phyloP scores from a whole-genome alignment of 2,113 vertebrate species.

The Chaetops frenatus region DNA sequence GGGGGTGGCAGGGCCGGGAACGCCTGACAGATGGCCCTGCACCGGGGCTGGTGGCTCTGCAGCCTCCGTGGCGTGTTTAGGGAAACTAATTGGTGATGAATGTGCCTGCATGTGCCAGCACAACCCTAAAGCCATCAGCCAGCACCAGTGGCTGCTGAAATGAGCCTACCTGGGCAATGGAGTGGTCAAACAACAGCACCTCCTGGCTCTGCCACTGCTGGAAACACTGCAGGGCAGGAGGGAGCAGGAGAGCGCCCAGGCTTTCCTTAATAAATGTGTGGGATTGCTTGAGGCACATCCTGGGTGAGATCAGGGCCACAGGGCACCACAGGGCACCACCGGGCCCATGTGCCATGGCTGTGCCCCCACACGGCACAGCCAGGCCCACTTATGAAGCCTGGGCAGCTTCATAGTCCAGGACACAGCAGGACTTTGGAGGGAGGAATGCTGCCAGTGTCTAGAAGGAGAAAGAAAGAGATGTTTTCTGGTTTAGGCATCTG shows the following conservation, averaged over 20 bases:
- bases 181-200: not conserved
- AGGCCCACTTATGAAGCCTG: fast-evolving
- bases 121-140: not conserved
- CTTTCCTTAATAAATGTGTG: not conserved
- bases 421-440: not conserved
- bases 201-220: not conserved
- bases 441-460: not conserved
- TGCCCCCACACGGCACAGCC: fast-evolving
- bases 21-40: not conserved
- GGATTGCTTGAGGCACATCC: not conserved
- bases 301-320: not conserved
- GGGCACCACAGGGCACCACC: fast-evolving
- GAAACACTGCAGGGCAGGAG: not conserved
- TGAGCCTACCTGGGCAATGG: fast-evolving
- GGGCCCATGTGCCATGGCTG: fast-evolving
- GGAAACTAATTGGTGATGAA: not conserved
- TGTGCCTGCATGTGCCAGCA: not conserved
- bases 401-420: not conserved
- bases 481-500: not conserved
- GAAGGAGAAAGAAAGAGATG: not conserved
- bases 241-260: not conserved
- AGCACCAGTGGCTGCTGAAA: not conserved
- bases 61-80: not conserved
- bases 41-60: fast-evolving
- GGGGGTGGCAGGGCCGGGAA: not conserved